Base-by-base conservation (phyloP, 2,797 vertebrate species). In the Poecilia wingei region DNA sequence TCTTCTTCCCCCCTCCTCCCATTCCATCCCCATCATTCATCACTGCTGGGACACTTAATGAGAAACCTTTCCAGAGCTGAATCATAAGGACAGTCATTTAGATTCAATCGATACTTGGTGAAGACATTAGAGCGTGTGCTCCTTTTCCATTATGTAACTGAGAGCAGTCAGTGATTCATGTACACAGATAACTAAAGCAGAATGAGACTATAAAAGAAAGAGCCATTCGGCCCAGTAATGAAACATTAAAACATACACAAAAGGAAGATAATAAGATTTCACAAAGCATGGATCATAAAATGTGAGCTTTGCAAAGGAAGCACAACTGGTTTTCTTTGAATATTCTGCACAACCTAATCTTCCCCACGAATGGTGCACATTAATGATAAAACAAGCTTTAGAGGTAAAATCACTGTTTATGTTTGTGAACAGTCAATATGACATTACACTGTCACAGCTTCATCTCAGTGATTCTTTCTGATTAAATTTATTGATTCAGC, bases 51-150 rank as follows among this genome's bases (percentile, higher is more conserved):
- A 79, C 78, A 61, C 83, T 84, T 90, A 92, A 92, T 91, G 87
- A 89, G 87, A 89, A 91, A 87, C 89, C 83, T 83, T 87, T 82
- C 73, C 64, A 20, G 66, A 75, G 79, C 77, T 78, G 80, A 81
- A 83, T 90, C 80, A 83, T 81, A 77, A 70, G 81, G 84, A 85
- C 83, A 91, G 88, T 91, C 68, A 91, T 93, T 91, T 90, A 86
- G 86, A 84, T 90, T 87, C 85, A 93, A 90, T 92, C 89, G 90
- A 91, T 89, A 92, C 81, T 89, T 86, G 82, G 82, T 90, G 80
- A 90, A 90, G 86, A 89, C 81, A 88, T 91, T 83, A 84, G 64
- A 82, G 74, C 61, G 76, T 83, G 83, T 80, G 76, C 69, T 61
- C 73, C 59, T 81, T 75, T 69, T 72, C 76, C 4, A 64, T 84